Evolutionary conservation across 2,113 vertebrate species (phyloP).

Genomic region (Neomonachus schauinslandi): DNA sequence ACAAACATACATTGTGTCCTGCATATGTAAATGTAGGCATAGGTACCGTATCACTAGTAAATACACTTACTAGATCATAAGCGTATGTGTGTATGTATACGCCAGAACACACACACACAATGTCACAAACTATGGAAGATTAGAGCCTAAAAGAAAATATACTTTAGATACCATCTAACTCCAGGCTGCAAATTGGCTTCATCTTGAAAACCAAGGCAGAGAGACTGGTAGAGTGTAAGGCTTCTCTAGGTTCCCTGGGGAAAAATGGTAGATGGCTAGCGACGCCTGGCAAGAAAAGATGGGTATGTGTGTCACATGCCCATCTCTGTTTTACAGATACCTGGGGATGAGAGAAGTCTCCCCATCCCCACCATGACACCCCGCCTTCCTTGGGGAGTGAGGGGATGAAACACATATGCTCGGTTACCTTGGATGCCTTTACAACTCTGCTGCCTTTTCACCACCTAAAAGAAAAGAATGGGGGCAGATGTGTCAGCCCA

Average conservation of each 20-base stretch:
- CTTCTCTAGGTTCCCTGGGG: background rate
- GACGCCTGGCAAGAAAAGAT: background rate
- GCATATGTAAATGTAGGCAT: background rate
- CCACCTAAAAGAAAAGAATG: conserved; percentile 13
- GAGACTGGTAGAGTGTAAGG: background rate
- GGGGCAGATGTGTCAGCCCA: background rate
- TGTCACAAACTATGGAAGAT: background rate
- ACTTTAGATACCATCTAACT: background rate
- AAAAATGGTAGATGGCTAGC: background rate
- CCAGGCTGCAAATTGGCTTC: background rate
- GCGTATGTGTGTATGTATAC: background rate
- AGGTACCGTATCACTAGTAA: no score
- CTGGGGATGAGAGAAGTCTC: no score
- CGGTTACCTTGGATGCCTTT: conserved; percentile 19
- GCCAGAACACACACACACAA: background rate
- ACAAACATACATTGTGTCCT: background rate
- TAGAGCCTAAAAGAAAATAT: background rate
- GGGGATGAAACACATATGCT: fast-evolving
- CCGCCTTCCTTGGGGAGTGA: fast-evolving
- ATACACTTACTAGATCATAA: no score
- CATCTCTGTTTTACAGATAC: background rate
- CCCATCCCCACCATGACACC: background rate
- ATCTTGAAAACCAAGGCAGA: background rate
- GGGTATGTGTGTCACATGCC: background rate
- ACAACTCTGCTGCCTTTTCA: background rate